A percentile compares a stretch with the other conserved stretches of the same genome.
phyloP scores from a whole-genome alignment of 1,140 invertebrate genomes.

The Listronotus bonariensis region DNA sequence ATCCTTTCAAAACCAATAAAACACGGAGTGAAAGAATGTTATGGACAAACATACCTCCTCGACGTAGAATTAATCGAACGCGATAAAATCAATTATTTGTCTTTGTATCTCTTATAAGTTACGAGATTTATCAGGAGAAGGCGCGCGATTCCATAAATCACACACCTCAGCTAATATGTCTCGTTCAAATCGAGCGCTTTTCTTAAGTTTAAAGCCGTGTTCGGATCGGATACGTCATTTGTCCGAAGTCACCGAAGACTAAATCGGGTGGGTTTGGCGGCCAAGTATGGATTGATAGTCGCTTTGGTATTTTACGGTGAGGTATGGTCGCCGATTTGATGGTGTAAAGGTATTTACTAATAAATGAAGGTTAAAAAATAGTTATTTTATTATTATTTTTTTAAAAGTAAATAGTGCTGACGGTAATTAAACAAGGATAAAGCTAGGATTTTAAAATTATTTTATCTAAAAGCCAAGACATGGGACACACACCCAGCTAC shows the following conservation, averaged over 20 bases:
- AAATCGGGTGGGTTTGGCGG: conserved; percentile 36
- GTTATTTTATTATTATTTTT: too few relatives aligned
- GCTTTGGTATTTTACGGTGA: conserved; percentile 1
- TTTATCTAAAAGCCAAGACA: too few relatives aligned
- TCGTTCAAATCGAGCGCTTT: conserved; percentile 38
- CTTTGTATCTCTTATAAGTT: conserved; percentile 31
- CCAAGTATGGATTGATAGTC: conserved; percentile 16
- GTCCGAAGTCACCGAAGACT: conserved; percentile 32
- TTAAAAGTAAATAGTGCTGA: too few relatives aligned
- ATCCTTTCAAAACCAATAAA: conserved; percentile 12
- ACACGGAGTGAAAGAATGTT: neutral
- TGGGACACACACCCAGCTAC: too few relatives aligned
- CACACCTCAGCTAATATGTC: conserved; percentile 37
- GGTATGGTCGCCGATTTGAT: neutral
- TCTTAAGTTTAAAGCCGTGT: conserved; percentile 42
- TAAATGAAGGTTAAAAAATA: too few relatives aligned
- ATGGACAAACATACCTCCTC: conserved; percentile 14
- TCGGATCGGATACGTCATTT: conserved; percentile 35
- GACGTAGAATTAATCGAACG: conserved; percentile 35
- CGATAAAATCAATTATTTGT: conserved; percentile 41
- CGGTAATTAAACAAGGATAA: too few relatives aligned
- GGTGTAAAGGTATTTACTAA: neutral
- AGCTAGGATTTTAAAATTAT: too few relatives aligned
- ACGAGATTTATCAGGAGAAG: conserved; percentile 32
- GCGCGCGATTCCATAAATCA: conserved; percentile 37